Conservation (phyloP, 2,888 invertebrate genomes). For the Eugnorisma glareosa region DNA sequence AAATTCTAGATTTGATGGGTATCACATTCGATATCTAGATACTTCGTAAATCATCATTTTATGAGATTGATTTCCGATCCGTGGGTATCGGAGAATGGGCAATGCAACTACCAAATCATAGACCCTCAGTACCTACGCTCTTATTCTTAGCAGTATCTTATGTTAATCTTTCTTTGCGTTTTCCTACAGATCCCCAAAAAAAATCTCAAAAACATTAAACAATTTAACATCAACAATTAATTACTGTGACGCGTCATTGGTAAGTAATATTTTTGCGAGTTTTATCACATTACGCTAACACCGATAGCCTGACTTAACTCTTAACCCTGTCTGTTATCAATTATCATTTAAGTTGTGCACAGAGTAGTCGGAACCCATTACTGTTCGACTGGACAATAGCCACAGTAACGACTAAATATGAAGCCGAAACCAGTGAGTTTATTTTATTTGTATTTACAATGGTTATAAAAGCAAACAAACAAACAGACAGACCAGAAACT, state of each 20-base stretch:
- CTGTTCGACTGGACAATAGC: constrained; percentile 27
- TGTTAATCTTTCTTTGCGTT: background rate
- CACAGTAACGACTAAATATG: constrained; percentile 55
- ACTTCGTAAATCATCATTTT: background rate
- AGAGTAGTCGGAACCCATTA: constrained; percentile 35
- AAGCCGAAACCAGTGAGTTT: constrained; percentile 68
- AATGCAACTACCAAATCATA: background rate
- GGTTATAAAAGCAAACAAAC: background rate
- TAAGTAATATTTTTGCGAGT: constrained; percentile 53
- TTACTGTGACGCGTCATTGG: constrained; percentile 31
- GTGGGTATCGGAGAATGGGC: background rate
- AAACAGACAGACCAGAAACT: background rate
- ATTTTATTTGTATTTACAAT: constrained; percentile 9
- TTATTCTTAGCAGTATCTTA: background rate
- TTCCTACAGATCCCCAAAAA: constrained; percentile 6
- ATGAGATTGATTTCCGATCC: background rate
- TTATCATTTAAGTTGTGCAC: constrained; percentile 68
- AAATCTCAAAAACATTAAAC: background rate
- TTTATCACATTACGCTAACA: constrained; percentile 39
- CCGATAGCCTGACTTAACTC: constrained; percentile 52
- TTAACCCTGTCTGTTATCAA: constrained; percentile 59
- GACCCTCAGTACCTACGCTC: background rate
- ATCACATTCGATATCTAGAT: background rate
- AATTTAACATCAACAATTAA: constrained; percentile 40
- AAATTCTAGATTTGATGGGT: background rate